Percentiles rank a stretch among this genome's conserved stretches.
Conservation (phyloP, 64 coral and sea anemone genomes). For the Stylophora pistillata region DNA sequence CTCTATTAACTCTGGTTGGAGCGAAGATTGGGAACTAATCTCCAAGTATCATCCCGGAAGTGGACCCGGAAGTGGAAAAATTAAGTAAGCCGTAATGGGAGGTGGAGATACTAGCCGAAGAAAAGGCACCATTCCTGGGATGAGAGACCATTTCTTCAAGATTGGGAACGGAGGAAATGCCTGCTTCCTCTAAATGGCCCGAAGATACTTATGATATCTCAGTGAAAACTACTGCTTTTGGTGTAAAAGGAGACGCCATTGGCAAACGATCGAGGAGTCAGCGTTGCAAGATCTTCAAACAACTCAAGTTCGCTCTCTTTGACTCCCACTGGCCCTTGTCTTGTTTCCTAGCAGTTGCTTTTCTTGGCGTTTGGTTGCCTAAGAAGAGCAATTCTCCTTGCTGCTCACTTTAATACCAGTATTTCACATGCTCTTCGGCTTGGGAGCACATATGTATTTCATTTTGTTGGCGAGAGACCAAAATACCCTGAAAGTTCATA, state of each 20-base stretch:
- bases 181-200: background rate
- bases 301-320: constrained; percentile 14
- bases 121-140: background rate
- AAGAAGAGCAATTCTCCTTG: constrained; percentile 56
- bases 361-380: constrained; percentile 61
- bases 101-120: background rate
- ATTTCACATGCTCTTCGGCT: constrained; percentile 32
- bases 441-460: constrained; percentile 70
- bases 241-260: background rate
- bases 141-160: background rate
- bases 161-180: background rate
- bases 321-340: constrained; percentile 50
- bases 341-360: constrained; percentile 45
- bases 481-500: constrained; percentile 34
- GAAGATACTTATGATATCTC: background rate
- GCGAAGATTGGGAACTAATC: too few species aligned
- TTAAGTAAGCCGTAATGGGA: background rate
- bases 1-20: too few species aligned
- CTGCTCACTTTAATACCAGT: constrained; percentile 35
- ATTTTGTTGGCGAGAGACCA: constrained; percentile 20
- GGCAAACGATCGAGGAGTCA: background rate
- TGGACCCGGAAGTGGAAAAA: too few species aligned
- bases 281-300: background rate
- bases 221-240: background rate
- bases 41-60: too few species aligned